phyloP scores from a whole-genome alignment of 2,113 vertebrate species.

The Crotalus horridus region DNA sequence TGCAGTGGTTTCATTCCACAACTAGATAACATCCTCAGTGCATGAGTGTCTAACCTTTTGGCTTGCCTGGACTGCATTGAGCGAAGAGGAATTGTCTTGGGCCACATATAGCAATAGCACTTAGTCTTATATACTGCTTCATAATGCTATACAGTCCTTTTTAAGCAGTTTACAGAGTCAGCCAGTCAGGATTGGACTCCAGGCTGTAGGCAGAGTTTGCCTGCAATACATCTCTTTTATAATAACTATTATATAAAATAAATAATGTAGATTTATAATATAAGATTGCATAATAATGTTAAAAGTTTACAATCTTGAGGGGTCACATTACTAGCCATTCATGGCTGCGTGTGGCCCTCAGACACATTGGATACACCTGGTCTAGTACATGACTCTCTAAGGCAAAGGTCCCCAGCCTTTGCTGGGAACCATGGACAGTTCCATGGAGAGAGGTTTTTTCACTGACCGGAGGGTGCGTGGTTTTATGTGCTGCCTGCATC shows the following conservation, averaged over 20 bases:
- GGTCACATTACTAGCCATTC: not conserved
- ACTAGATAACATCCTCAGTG: not conserved
- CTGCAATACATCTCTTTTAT: not conserved
- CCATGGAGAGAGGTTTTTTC: too few species aligned
- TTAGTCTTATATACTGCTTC: not conserved
- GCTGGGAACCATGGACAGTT: too few species aligned
- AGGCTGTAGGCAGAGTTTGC: too few species aligned
- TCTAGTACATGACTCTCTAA: not conserved
- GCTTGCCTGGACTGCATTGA: not conserved
- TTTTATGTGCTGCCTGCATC: too few species aligned
- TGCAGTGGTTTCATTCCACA: not conserved
- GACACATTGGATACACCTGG: not conserved
- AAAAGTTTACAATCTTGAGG: not conserved
- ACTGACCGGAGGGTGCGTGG: accelerated
- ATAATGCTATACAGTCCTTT: not conserved
- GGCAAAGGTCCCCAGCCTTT: too few species aligned
- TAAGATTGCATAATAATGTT: not conserved
- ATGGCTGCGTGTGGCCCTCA: not conserved
- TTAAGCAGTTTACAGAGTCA: not conserved
- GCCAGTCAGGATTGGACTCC: too few species aligned
- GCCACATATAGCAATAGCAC: not conserved
- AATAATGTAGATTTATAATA: not conserved
- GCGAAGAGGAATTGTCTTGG: not conserved
- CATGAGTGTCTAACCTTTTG: not conserved
- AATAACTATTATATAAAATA: too few species aligned